Percentiles rank a stretch among this genome's conserved stretches.
phyloP scores from a whole-genome alignment of 1,140 invertebrate genomes.

The Marisa cornuarietis region DNA sequence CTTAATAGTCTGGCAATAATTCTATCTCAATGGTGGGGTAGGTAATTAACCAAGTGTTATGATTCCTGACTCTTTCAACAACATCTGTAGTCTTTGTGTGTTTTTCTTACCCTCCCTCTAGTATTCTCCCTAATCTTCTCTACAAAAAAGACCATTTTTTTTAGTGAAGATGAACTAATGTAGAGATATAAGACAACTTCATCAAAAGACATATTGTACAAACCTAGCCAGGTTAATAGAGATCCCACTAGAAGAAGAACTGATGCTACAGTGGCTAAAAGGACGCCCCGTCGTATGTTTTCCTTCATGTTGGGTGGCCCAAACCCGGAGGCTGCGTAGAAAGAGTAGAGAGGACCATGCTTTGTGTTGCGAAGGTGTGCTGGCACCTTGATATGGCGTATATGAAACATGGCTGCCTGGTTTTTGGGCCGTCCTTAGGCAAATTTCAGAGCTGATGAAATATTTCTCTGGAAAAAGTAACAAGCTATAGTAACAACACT shows the following conservation, averaged over 20 bases:
- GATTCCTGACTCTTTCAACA: too few relatives aligned
- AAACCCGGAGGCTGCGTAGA: constrained; percentile 16
- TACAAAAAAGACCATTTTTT: too few relatives aligned
- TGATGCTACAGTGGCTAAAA: constrained; percentile 16
- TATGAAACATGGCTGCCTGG: constrained; percentile 13
- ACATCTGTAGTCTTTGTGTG: too few relatives aligned
- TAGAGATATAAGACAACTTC: too few relatives aligned
- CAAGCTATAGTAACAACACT: background rate
- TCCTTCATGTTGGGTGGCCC: constrained; percentile 21
- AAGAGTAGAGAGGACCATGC: constrained; percentile 4
- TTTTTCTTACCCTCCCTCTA: too few relatives aligned
- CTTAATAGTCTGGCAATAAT: too few relatives aligned
- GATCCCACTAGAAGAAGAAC: constrained; percentile 16
- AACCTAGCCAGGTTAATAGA: constrained; percentile 18
- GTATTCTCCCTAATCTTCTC: too few relatives aligned
- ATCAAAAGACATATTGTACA: background rate
- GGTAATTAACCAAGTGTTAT: too few relatives aligned
- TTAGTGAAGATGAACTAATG: too few relatives aligned
- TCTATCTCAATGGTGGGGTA: too few relatives aligned
- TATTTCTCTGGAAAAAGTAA: background rate
- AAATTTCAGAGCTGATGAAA: background rate
- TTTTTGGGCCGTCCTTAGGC: background rate
- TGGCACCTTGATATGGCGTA: constrained; percentile 3
- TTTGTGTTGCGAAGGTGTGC: background rate
- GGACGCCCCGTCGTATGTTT: constrained; percentile 5